Percentiles rank a stretch among this genome's conserved stretches.
Conservation (phyloP, 2,113 vertebrate species). For the Campylorhamphus procurvoides region DNA sequence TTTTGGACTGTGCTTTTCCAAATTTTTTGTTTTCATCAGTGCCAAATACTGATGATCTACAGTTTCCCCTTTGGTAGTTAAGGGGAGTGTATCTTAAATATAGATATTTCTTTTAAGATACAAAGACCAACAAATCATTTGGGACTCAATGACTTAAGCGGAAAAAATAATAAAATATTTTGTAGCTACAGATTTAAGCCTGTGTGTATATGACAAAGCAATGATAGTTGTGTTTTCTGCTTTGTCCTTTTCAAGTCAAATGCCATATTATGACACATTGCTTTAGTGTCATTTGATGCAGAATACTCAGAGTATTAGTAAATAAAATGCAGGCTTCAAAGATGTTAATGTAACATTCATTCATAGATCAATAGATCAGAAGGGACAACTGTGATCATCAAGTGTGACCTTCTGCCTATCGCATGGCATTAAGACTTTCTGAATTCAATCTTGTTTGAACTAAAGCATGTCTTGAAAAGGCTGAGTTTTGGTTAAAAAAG, state of each 20-base stretch:
- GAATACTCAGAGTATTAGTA: not conserved
- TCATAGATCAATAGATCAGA: constrained; percentile 19
- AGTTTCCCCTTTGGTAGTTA: constrained; percentile 15
- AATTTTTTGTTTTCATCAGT: not conserved
- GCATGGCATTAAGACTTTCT: not conserved
- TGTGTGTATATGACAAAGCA: not conserved
- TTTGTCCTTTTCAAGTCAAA: constrained; percentile 6
- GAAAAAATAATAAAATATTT: not conserved
- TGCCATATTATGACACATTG: not conserved
- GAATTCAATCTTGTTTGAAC: not conserved
- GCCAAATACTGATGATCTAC: not conserved
- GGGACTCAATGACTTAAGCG: not conserved
- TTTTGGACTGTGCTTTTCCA: not conserved
- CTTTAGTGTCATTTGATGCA: not conserved
- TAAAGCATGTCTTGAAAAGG: not conserved
- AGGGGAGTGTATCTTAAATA: not conserved
- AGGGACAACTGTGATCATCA: constrained; percentile 11
- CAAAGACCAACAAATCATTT: not conserved
- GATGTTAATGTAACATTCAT: constrained; percentile 32
- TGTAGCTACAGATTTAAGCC: not conserved
- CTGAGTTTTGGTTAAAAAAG: not conserved
- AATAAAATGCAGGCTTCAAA: not conserved
- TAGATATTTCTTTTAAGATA: constrained; percentile 4
- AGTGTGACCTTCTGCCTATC: constrained; percentile 9
- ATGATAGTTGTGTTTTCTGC: not conserved